Base-by-base conservation (phyloP, 1,140 invertebrate genomes). In the Sogatella furcifera region DNA sequence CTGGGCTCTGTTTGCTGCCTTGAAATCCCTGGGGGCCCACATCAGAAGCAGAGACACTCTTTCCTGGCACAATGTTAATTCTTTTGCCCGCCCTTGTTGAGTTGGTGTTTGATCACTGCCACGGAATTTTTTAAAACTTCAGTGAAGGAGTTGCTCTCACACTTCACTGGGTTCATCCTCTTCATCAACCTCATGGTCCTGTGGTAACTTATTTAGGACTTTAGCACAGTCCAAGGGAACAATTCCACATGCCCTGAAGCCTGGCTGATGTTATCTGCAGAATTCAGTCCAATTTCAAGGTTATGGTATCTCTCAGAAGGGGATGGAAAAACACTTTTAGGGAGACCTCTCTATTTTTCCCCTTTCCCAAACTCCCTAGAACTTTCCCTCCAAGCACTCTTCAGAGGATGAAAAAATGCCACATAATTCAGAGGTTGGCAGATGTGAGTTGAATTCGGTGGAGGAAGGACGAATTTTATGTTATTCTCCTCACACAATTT, bases 361-460 rank as follows among this genome's bases (percentile, higher is more conserved):
- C 44, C 44, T 68, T 73, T 72, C 60, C n/a, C n/a, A n/a, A 71
- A 43, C 65, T 54, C 17, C 58, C 52, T 19, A 76, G 57, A 53
- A 75, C 65, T 43, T 68, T 57, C n/a, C 52, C 68, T 62, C 74
- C 73, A 76, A 11, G 60, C 63, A 13, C 49, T 67, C 55, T 74
- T 74, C 53, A 75, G 49, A 22, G 72, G 68, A 11, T 64, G 46
- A 65, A 73, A 73, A 49, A 71, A 68, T 17, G 69, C 69, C 15
- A 75, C 69, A n/a, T n/a, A n/a, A 64, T 77, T 72, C 13, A 77
- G 57, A 6, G 75, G 73, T 60, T 77, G 74, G 9, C 67, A 66
- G 8, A 74, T 38, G 62, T 77, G 74, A 1, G 72, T 75, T 0
- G 67, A 64, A 64, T 77, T 76, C 4, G 72, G 62, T 17, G 73